These are phyloP conservation scores for Remorina albescens DNA, from an alignment of 2,797 vertebrate genomes.

Conservation along the genomic window DNA sequence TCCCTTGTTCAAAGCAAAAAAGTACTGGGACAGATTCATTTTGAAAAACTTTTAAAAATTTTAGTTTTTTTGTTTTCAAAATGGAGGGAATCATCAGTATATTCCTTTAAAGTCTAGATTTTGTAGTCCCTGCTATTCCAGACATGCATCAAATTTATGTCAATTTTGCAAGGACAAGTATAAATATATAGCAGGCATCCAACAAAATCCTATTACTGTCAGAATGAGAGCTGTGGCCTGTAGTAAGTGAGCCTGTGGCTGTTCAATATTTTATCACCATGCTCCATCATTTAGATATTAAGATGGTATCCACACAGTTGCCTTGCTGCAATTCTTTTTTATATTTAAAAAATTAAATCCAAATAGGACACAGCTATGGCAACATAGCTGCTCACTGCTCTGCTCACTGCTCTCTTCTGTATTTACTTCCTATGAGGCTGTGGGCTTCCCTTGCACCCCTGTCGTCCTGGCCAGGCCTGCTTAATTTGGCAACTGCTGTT, in stretches of 20 bases:
- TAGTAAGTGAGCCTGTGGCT: slow-evolving; percentile 19
- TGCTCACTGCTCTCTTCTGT: slow-evolving; percentile 38
- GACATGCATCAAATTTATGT: slow-evolving; percentile 22
- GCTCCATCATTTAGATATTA: slow-evolving; percentile 37
- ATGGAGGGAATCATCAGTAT: slow-evolving; percentile 34
- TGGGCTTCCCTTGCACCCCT: slow-evolving; percentile 67
- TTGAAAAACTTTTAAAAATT: not conserved
- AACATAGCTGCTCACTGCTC: slow-evolving; percentile 8
- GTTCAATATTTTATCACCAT: slow-evolving; percentile 30
- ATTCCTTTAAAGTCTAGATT: slow-evolving; percentile 22
- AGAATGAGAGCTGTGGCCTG: slow-evolving; percentile 14
- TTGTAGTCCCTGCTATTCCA: slow-evolving; percentile 7
- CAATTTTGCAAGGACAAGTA: slow-evolving; percentile 7
- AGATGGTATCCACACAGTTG: slow-evolving; percentile 15
- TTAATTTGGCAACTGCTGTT: slow-evolving; percentile 71
- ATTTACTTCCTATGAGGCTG: slow-evolving; percentile 54
- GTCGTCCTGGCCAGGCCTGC: slow-evolving; percentile 63
- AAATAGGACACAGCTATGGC: not conserved
- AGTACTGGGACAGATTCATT: slow-evolving; percentile 22
- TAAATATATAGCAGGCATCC: slow-evolving; percentile 13
- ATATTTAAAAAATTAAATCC: slow-evolving; percentile 22
- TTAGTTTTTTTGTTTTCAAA: slow-evolving; percentile 22
- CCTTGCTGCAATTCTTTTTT: slow-evolving; percentile 16
- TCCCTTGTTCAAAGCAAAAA: slow-evolving; percentile 63
- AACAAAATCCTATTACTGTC: slow-evolving; percentile 24